Evolutionary conservation across 2,797 vertebrate species (phyloP).

Genomic region (Tachyglossus aculeatus): DNA sequence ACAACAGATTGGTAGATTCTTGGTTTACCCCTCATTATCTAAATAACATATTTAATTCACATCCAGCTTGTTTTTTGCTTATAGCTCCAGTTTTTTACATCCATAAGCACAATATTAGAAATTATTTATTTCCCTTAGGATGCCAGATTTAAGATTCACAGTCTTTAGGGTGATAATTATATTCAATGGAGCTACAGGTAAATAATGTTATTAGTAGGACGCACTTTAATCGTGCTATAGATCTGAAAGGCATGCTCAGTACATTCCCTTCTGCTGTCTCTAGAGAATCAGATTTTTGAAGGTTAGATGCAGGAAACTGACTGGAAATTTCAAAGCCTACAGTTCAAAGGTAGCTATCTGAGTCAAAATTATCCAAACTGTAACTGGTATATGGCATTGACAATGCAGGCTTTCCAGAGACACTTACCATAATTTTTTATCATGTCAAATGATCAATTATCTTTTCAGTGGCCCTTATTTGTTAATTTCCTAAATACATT

Average conservation of each 20-base stretch:
- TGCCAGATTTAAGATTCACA: conserved; percentile 12
- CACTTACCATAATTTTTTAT: no score
- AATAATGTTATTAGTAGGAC: conserved; percentile 42
- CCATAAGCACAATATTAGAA: conserved; percentile 28
- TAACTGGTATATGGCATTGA: conserved; percentile 32
- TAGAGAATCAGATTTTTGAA: conserved; percentile 52
- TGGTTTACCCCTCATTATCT: conserved; percentile 15
- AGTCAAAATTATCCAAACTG: conserved; percentile 14
- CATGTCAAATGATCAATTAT: no score
- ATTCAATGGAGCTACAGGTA: conserved; percentile 31
- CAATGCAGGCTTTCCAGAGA: no score
- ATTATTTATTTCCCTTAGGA: conserved; percentile 9
- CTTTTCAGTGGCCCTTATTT: no score
- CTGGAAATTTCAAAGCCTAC: conserved; percentile 39
- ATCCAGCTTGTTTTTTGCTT: conserved; percentile 19
- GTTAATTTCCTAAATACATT: no score
- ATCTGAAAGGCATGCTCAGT: conserved; percentile 32
- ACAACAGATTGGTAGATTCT: no score
- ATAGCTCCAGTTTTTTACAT: neutral
- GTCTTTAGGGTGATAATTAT: conserved; percentile 34
- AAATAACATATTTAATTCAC: neutral
- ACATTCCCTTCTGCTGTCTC: conserved; percentile 24
- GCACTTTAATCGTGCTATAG: conserved; percentile 46
- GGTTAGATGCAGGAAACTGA: conserved; percentile 35
- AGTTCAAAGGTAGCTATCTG: conserved; percentile 44